A percentile compares a stretch with the other conserved stretches of the same genome.
phyloP scores from a whole-genome alignment of 2,113 vertebrate species.

The Elgaria multicarinata region DNA sequence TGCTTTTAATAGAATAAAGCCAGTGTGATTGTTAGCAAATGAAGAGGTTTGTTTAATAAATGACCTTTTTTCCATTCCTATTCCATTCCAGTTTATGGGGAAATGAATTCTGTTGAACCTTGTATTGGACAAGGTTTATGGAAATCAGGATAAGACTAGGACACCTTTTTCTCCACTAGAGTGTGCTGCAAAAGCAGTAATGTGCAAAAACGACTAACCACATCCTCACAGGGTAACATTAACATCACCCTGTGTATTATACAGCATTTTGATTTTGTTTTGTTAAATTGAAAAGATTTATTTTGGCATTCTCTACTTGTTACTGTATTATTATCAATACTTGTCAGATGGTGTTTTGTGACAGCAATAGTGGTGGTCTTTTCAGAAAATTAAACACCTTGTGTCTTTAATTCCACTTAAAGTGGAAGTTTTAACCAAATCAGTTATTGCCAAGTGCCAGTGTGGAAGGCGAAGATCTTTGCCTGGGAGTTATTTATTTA shows the following conservation, averaged over 20 bases:
- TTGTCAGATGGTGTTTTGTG: not conserved
- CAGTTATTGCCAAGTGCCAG: not conserved
- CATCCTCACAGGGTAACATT: not conserved
- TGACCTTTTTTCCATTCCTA: constrained; percentile 34
- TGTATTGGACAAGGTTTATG: constrained; percentile 31
- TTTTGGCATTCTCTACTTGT: constrained; percentile 18
- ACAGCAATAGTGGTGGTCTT: not conserved
- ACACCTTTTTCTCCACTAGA: constrained; percentile 12
- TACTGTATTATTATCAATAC: constrained; percentile 1
- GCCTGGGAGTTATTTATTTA: constrained; percentile 28
- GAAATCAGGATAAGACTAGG: constrained; percentile 8
- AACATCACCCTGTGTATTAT: not conserved
- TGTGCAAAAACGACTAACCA: constrained; percentile 14
- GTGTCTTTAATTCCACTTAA: not conserved
- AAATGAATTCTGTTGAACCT: constrained; percentile 24
- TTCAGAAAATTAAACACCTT: constrained; percentile 7
- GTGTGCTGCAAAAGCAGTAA: constrained; percentile 1
- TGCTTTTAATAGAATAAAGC: constrained; percentile 62
- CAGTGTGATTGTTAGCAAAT: constrained; percentile 53
- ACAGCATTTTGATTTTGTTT: not conserved
- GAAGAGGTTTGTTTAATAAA: constrained; percentile 59
- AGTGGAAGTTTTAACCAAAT: not conserved
- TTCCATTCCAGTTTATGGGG: constrained; percentile 18
- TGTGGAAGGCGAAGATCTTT: not conserved
- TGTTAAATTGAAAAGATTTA: not conserved